A percentile compares a stretch with the other conserved stretches of the same genome.
phyloP scores from a whole-genome alignment of 2,888 invertebrate species.

The Caenorhabditis zanzibari region DNA sequence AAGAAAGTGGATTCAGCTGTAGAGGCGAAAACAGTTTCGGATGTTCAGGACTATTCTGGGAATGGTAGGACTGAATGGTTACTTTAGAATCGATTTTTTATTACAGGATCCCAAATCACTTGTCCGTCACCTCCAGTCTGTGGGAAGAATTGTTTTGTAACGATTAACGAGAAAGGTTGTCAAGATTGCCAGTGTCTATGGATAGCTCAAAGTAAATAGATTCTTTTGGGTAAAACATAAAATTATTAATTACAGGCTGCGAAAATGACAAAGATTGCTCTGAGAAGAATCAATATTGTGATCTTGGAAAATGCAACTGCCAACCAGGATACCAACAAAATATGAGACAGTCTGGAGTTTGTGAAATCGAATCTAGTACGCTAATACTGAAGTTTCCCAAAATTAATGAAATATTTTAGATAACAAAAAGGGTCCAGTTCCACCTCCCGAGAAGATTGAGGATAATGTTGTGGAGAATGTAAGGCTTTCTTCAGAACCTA shows the following conservation, averaged over 20 bases:
- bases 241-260: conserved; percentile 75
- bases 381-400: background rate
- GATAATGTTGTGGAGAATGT: conserved; percentile 3
- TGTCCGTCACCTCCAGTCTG: conserved; percentile 77
- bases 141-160: conserved; percentile 79
- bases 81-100: background rate
- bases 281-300: conserved; percentile 78
- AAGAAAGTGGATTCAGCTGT: conserved; percentile 23
- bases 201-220: conserved; percentile 37
- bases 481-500: no score
- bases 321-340: conserved; percentile 73
- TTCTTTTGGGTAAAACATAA: background rate
- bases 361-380: conserved; percentile 48
- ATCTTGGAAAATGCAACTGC: conserved; percentile 81
- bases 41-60: conserved; percentile 15
- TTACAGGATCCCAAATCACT: background rate
- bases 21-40: background rate
- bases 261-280: conserved; percentile 75
- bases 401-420: background rate
- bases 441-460: background rate
- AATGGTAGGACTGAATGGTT: conserved; percentile 6
- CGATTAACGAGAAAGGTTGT: conserved; percentile 78
- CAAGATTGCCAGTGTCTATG: conserved; percentile 82
- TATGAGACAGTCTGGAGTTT: conserved; percentile 71
- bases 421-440: background rate